phyloP scores from a whole-genome alignment of 2,888 invertebrate species.

The Drosophila recens region DNA sequence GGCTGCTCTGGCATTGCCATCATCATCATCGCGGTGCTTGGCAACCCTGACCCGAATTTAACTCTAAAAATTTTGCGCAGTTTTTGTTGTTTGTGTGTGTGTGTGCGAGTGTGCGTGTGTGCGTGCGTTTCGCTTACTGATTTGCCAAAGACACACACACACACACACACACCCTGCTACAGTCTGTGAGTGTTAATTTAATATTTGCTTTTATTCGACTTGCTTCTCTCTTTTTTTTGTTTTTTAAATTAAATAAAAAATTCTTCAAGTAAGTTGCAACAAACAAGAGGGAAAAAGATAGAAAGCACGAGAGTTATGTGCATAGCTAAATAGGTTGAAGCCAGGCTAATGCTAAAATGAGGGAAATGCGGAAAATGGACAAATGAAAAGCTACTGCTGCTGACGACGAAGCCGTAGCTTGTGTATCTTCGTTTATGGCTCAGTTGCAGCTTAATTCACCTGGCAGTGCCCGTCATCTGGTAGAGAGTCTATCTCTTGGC shows the following conservation, averaged over 20 bases:
- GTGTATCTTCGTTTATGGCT: conserved; percentile 20
- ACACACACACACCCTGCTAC: conserved; percentile 4
- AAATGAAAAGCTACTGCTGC: conserved; percentile 11
- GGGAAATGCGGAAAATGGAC: conserved; percentile 6
- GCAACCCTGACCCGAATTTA: conserved; percentile 75
- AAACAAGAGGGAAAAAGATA: not conserved
- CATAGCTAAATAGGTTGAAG: conserved; percentile 3
- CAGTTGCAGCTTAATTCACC: conserved; percentile 24
- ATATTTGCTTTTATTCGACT: conserved; percentile 46
- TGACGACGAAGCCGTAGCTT: not conserved
- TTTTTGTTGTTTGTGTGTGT: conserved; percentile 32
- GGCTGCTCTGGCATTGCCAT: conserved; percentile 45
- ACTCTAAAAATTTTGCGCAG: conserved; percentile 61
- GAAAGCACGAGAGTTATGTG: conserved; percentile 1
- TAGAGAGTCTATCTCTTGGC: not conserved
- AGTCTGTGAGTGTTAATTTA: conserved; percentile 64
- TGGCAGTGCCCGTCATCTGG: conserved; percentile 1
- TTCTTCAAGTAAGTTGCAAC: conserved; percentile 23
- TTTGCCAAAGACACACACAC: conserved; percentile 34
- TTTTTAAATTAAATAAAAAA: conserved; percentile 24
- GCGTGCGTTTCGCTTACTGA: conserved; percentile 42
- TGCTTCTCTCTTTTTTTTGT: conserved; percentile 3
- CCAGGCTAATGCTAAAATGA: not conserved
- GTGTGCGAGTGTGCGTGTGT: conserved; percentile 10
- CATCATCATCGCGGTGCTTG: conserved; percentile 56